Conservation (phyloP, 2,888 invertebrate genomes). For the Endomychus coccineus region DNA sequence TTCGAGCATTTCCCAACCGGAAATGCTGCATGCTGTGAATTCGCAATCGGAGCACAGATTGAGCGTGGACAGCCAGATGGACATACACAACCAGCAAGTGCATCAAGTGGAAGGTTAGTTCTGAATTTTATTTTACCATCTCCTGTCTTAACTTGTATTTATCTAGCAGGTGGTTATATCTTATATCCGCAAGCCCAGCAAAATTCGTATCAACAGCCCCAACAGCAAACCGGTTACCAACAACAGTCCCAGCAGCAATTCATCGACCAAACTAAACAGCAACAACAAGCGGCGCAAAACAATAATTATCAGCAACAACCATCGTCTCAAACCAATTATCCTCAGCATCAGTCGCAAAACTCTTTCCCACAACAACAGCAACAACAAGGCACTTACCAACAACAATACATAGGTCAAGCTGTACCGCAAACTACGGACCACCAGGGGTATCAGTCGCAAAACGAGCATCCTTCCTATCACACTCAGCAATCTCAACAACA, state of each 20-base stretch:
- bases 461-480: slow-evolving; percentile 10
- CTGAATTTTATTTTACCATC: no score
- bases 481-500: slow-evolving; percentile 19
- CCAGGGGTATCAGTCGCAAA: slow-evolving; percentile 7
- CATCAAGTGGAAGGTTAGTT: slow-evolving; percentile 9
- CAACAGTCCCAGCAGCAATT: slow-evolving; percentile 5
- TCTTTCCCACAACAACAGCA: slow-evolving; percentile 17
- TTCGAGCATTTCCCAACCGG: slow-evolving; percentile 40
- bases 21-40: slow-evolving; percentile 30
- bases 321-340: slow-evolving; percentile 13
- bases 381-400: slow-evolving; percentile 21
- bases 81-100: slow-evolving; percentile 26
- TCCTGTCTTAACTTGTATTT: no score
- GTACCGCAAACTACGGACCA: slow-evolving; percentile 16
- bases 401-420: slow-evolving; percentile 20
- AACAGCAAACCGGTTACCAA: slow-evolving; percentile 13
- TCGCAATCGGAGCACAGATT: slow-evolving; percentile 29
- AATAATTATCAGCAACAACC: slow-evolving; percentile 13
- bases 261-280: slow-evolving; percentile 2
- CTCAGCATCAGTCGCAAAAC: no score
- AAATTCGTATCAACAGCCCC: slow-evolving; percentile 23
- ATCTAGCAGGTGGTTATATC: slow-evolving; percentile 13
- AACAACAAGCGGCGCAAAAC: no score
- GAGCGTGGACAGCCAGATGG: slow-evolving; percentile 40
- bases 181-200: slow-evolving; percentile 15